Percentiles rank a stretch among this genome's conserved stretches.
phyloP scores from a whole-genome alignment of 2,888 invertebrate species.

The Ennomos quercinarius region DNA sequence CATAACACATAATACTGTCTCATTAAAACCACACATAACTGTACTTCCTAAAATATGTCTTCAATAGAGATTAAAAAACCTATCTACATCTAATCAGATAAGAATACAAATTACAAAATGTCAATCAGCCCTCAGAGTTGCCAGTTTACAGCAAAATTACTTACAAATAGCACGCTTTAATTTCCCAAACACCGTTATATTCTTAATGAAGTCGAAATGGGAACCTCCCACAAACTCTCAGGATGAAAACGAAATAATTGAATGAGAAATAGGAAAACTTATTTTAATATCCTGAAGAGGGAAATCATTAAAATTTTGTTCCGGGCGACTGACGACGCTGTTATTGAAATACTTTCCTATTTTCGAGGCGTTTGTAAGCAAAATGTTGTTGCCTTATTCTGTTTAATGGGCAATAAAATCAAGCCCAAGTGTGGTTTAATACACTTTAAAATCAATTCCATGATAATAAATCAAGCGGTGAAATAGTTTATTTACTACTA shows the following conservation, averaged over 20 bases:
- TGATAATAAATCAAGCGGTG: too few species aligned
- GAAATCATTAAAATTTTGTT: conserved; percentile 37
- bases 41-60: too few species aligned
- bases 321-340: conserved; percentile 13
- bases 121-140: conserved; percentile 7
- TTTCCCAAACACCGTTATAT: conserved; percentile 14
- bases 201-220: conserved; percentile 20
- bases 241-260: conserved; percentile 38
- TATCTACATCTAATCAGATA: neutral
- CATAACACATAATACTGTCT: too few species aligned
- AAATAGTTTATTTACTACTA: too few species aligned
- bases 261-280: conserved; percentile 38
- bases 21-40: too few species aligned
- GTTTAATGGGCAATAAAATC: too few species aligned
- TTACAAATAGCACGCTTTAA: conserved; percentile 15
- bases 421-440: too few species aligned
- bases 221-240: conserved; percentile 15
- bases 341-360: conserved; percentile 22
- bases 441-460: too few species aligned
- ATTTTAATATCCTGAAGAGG: conserved; percentile 32
- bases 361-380: conserved; percentile 4
- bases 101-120: conserved; percentile 3
- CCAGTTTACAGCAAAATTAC: conserved; percentile 11
- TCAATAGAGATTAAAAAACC: too few species aligned
- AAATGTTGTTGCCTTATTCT: too few species aligned